A percentile compares a stretch with the other conserved stretches of the same genome.
These are phyloP conservation scores for Formica exsecta DNA, from an alignment of 1,140 invertebrate genomes.

Conservation along the genomic window DNA sequence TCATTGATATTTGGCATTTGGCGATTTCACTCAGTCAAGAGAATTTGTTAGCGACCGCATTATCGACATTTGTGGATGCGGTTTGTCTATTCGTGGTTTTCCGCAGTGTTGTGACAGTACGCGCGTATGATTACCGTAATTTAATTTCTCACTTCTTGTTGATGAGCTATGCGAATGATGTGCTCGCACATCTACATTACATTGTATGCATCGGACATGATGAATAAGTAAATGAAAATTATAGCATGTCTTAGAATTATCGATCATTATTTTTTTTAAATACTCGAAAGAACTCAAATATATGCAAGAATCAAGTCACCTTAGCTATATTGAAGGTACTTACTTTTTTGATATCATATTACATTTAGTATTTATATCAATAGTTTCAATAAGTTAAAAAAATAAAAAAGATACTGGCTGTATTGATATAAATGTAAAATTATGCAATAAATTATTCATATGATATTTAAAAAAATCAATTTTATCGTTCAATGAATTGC, in stretches of 20 bases:
- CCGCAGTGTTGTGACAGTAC: constrained; percentile 5
- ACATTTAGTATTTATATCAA: background rate
- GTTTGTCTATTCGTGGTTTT: constrained; percentile 42
- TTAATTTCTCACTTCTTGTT: constrained; percentile 47
- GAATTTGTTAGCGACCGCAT: constrained; percentile 28
- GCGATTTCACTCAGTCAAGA: constrained; percentile 3
- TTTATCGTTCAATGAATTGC: background rate
- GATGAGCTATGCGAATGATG: background rate
- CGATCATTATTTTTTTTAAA: background rate
- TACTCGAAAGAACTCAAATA: background rate
- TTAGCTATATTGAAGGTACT: background rate
- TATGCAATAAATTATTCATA: background rate
- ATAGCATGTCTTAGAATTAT: background rate
- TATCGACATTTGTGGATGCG: constrained; percentile 24
- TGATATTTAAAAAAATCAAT: background rate
- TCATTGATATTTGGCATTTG: background rate
- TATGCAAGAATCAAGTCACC: background rate
- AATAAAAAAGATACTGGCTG: background rate
- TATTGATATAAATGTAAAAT: too few species aligned
- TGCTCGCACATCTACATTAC: background rate
- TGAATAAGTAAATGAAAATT: background rate
- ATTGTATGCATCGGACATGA: background rate
- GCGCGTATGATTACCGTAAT: constrained; percentile 30
- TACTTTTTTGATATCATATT: background rate
- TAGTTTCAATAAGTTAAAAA: background rate